Evolutionary conservation across 2,888 invertebrate genomes (phyloP).

Genomic region (Drosophila peninsularis): DNA sequence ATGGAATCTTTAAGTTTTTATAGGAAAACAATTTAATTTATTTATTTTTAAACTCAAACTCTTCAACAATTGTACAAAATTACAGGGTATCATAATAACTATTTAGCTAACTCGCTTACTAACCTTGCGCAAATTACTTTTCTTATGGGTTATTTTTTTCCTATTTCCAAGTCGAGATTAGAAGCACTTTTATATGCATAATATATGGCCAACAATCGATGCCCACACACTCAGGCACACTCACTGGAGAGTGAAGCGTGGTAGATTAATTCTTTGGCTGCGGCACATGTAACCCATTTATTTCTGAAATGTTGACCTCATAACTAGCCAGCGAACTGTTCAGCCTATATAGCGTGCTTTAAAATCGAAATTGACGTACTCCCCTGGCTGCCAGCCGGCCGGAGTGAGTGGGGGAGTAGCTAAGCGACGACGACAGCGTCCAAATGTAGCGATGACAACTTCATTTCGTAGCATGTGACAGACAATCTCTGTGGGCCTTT

Average conservation of each 20-base stretch:
- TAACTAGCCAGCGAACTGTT: conserved; percentile 49
- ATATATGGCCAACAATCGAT: conserved; percentile 6
- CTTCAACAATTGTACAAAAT: too few species aligned
- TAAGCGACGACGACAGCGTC: conserved; percentile 58
- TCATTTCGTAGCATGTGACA: conserved; percentile 65
- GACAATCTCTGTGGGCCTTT: conserved; percentile 51
- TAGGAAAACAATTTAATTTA: too few species aligned
- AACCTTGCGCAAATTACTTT: conserved; percentile 55
- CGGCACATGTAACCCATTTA: conserved; percentile 72
- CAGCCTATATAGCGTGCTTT: conserved; percentile 62
- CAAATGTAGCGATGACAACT: conserved; percentile 77
- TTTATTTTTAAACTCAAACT: too few species aligned
- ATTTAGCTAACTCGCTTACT: conserved; percentile 35
- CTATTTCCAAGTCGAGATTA: conserved; percentile 16
- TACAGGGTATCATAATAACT: conserved; percentile 26
- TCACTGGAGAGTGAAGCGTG: conserved; percentile 4
- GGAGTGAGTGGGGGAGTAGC: conserved; percentile 22
- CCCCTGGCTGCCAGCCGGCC: neutral
- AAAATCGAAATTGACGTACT: conserved; percentile 47
- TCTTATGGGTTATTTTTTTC: neutral
- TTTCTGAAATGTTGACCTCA: conserved; percentile 77
- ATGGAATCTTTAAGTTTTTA: too few species aligned
- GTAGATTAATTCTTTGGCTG: conserved; percentile 11
- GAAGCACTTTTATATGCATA: conserved; percentile 16
- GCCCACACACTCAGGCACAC: conserved; percentile 7